A percentile compares a stretch with the other conserved stretches of the same genome.
These are phyloP conservation scores for Myotis davidii DNA, from an alignment of 2,113 vertebrate species.

Conservation along the genomic window DNA sequence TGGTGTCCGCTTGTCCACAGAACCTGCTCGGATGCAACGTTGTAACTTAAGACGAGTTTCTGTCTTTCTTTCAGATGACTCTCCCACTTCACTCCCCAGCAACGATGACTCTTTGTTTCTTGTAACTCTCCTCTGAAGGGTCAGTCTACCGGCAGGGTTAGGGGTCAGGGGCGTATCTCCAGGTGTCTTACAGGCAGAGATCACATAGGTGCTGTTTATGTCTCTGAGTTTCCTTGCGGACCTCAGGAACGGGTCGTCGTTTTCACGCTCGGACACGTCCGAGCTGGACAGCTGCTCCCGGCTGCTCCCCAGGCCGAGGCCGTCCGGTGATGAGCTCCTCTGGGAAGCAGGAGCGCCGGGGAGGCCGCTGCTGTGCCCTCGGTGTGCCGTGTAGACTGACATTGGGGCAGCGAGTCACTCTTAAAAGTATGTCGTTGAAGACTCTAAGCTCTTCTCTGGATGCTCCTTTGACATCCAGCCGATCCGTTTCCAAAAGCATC, in stretches of 20 bases:
- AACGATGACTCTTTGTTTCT: constrained; percentile 72
- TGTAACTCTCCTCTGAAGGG: constrained; percentile 88
- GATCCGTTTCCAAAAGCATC: constrained; percentile 41
- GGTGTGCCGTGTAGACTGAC: constrained; percentile 66
- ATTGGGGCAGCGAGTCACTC: constrained; percentile 72
- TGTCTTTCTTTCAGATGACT: constrained; percentile 48
- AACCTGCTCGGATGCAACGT: constrained; percentile 80
- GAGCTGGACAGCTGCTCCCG: constrained; percentile 45
- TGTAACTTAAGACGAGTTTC: constrained; percentile 85
- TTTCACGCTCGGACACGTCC: constrained; percentile 24
- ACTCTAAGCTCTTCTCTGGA: constrained; percentile 35
- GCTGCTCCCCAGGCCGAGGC: background rate
- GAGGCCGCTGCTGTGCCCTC: background rate
- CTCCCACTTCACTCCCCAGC: constrained; percentile 59
- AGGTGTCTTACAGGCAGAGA: constrained; percentile 85
- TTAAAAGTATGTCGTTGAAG: background rate
- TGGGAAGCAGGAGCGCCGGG: background rate
- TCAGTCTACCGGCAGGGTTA: constrained; percentile 78
- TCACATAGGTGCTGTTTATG: constrained; percentile 89
- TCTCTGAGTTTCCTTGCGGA: constrained; percentile 79
- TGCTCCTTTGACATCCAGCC: background rate
- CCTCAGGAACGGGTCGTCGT: constrained; percentile 49
- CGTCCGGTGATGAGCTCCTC: background rate
- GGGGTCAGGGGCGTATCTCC: constrained; percentile 27
- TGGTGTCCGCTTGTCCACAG: constrained; percentile 69